Conservation (phyloP, 2,113 vertebrate genomes). For the Chlamydotis undulata region DNA sequence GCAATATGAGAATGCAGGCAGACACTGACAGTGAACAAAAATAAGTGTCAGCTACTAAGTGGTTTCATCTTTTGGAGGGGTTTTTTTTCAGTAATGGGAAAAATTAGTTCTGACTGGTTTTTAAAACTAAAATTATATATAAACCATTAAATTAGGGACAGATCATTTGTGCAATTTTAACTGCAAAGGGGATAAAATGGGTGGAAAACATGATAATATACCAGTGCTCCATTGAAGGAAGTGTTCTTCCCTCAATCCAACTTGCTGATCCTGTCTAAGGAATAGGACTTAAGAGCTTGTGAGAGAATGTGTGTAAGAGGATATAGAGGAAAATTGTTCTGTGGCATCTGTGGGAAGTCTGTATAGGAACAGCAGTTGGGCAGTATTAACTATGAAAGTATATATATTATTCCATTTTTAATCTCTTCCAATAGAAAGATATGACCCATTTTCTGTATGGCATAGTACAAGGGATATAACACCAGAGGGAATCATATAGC, state of each 20-base stretch:
- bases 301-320: constrained; percentile 44
- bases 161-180: constrained; percentile 45
- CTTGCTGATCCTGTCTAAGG: constrained; percentile 37
- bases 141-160: constrained; percentile 36
- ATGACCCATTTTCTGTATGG: neutral
- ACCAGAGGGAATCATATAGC: neutral
- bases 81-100: constrained; percentile 31
- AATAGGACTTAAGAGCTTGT: constrained; percentile 31
- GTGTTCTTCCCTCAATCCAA: constrained; percentile 27
- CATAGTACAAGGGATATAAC: neutral
- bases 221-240: neutral
- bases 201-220: constrained; percentile 63
- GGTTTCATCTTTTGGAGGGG: constrained; percentile 35
- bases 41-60: constrained; percentile 58
- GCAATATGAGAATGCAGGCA: constrained; percentile 61
- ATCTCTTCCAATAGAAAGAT: neutral
- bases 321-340: constrained; percentile 40
- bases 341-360: neutral
- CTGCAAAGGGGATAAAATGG: constrained; percentile 33
- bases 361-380: neutral
- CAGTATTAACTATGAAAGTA: neutral
- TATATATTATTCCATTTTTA: neutral
- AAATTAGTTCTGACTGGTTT: constrained; percentile 47
- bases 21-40: constrained; percentile 55
- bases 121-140: constrained; percentile 46